Evolutionary conservation across 2,113 vertebrate genomes (phyloP).

Genomic region (Scomber scombrus): DNA sequence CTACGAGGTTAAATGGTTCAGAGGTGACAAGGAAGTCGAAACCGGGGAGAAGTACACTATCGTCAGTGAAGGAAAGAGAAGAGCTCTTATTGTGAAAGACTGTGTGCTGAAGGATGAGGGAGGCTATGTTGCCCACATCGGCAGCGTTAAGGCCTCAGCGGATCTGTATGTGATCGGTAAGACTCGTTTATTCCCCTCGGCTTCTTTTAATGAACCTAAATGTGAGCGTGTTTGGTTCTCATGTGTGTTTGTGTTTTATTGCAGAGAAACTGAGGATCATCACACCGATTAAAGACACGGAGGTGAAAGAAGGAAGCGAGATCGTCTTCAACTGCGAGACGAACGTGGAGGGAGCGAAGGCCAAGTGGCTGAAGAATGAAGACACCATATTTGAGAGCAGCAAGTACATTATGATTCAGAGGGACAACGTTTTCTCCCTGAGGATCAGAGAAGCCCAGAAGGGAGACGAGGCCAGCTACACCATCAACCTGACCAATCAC

Average conservation of each 20-base stretch:
- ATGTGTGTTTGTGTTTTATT: constrained; percentile 33
- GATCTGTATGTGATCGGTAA: constrained; percentile 92
- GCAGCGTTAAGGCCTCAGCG: constrained; percentile 90
- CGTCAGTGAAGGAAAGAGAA: constrained; percentile 93
- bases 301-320: constrained; percentile 92
- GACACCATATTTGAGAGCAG: constrained; percentile 95
- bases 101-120: constrained; percentile 91
- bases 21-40: constrained; percentile 86
- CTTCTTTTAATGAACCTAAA: not conserved
- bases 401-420: constrained; percentile 94
- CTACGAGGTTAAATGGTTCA: constrained; percentile 93
- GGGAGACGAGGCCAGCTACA: constrained; percentile 90
- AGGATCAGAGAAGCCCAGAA: constrained; percentile 91
- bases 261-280: constrained; percentile 96
- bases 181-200: constrained; percentile 1
- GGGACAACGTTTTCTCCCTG: constrained; percentile 93
- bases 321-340: constrained; percentile 96
- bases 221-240: not conserved
- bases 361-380: constrained; percentile 95
- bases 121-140: constrained; percentile 89
- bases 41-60: constrained; percentile 91
- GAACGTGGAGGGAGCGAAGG: constrained; percentile 95
- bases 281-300: constrained; percentile 92
- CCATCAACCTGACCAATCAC: constrained; percentile 89
- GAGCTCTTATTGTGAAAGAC: constrained; percentile 89